Evolutionary conservation across 2,888 invertebrate species (phyloP).

Genomic region (Blera fallax): DNA sequence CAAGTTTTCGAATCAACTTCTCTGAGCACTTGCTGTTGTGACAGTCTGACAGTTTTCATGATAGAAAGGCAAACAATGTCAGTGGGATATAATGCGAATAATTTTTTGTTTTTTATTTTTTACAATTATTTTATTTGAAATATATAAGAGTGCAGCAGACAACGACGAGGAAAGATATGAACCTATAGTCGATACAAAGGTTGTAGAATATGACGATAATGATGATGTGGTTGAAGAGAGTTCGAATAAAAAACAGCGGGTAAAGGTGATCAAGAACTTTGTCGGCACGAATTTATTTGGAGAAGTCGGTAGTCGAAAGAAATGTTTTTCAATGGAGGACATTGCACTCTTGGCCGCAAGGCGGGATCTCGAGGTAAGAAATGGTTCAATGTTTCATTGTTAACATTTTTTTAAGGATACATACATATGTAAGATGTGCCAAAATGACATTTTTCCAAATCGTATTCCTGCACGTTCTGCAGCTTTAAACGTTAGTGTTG

Average conservation of each 20-base stretch:
- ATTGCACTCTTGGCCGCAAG: conserved; percentile 78
- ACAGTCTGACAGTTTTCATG: conserved; percentile 13
- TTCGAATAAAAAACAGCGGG: neutral
- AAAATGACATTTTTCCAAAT: no score
- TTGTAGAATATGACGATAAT: conserved; percentile 47
- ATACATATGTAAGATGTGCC: no score
- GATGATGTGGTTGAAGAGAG: conserved; percentile 20
- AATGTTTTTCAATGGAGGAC: conserved; percentile 79
- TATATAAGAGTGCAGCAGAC: neutral
- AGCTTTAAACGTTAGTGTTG: no score
- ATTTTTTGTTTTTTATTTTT: conserved; percentile 65
- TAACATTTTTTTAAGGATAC: no score
- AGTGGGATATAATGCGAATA: conserved; percentile 52
- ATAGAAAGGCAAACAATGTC: conserved; percentile 26
- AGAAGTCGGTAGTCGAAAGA: conserved; percentile 74
- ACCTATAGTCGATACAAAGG: conserved; percentile 40
- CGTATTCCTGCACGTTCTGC: no score
- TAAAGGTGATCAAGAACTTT: conserved; percentile 72
- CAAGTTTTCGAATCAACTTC: conserved; percentile 22
- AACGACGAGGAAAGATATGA: conserved; percentile 10
- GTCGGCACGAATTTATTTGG: conserved; percentile 80
- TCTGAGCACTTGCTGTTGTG: conserved; percentile 26
- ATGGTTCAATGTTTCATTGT: neutral
- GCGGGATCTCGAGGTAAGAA: conserved; percentile 78
- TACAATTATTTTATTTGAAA: conserved; percentile 32